Evolutionary conservation across 2,888 invertebrate species (phyloP).

Genomic region (Escarpia spicata): DNA sequence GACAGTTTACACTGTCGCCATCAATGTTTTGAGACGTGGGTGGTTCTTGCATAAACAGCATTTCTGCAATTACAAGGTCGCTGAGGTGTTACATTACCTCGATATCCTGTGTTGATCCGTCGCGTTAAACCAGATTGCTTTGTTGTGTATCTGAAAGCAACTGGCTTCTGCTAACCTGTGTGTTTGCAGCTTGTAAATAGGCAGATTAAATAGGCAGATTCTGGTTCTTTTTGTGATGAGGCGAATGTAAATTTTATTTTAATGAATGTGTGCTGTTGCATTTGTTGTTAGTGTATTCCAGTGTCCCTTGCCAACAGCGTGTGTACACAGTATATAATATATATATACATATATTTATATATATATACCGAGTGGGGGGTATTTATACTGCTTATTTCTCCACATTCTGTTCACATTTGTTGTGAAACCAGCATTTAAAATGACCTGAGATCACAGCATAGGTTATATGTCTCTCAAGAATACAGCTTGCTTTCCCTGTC

Average conservation of each 20-base stretch:
- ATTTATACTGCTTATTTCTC: background rate
- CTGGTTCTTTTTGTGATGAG: background rate
- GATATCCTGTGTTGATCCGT: background rate
- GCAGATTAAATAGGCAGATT: background rate
- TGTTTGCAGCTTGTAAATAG: background rate
- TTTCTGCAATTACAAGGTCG: background rate
- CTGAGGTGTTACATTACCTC: background rate
- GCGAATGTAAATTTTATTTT: background rate
- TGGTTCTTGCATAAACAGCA: background rate
- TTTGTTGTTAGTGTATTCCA: background rate
- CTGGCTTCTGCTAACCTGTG: background rate
- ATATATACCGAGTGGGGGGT: background rate
- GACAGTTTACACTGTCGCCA: background rate
- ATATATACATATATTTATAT: background rate
- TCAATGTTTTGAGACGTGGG: background rate
- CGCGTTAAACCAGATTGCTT: background rate
- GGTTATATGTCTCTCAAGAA: too few relatives aligned
- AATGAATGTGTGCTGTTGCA: background rate
- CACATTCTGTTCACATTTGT: background rate
- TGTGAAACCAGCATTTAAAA: too few relatives aligned
- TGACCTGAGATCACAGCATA: too few relatives aligned
- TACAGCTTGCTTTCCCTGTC: too few relatives aligned
- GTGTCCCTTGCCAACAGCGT: background rate
- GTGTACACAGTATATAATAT: too few relatives aligned
- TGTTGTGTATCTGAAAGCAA: background rate